phyloP scores from a whole-genome alignment of 2,888 invertebrate species.

The Folsomia candida region DNA sequence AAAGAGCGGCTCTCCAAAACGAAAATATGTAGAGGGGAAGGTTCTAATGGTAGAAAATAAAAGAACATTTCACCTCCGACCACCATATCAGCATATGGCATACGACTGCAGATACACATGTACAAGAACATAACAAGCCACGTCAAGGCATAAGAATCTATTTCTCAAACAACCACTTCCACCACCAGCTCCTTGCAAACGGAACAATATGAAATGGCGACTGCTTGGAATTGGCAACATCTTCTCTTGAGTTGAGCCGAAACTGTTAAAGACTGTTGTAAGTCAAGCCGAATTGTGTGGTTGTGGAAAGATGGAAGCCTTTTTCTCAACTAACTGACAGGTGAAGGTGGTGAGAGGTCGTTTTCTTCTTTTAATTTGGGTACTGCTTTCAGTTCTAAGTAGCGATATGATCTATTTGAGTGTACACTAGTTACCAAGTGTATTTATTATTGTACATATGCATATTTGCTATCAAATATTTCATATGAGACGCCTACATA shows the following conservation, averaged over 20 bases:
- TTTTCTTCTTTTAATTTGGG: not conserved
- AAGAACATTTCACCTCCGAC: not conserved
- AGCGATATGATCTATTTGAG: too few species aligned
- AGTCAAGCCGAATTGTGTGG: constrained; percentile 50
- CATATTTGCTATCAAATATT: too few species aligned
- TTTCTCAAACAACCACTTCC: not conserved
- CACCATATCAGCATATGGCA: constrained; percentile 39
- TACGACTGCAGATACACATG: too few species aligned
- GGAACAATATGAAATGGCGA: too few species aligned
- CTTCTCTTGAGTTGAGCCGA: not conserved
- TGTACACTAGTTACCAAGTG: too few species aligned
- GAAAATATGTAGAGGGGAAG: not conserved
- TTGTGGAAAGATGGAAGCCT: constrained; percentile 45
- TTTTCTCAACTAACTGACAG: constrained; percentile 51
- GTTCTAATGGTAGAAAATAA: not conserved
- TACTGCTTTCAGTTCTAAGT: not conserved
- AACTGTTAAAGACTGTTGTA: constrained; percentile 52
- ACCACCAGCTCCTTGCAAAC: too few species aligned
- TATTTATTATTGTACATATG: too few species aligned
- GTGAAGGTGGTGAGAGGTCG: constrained; percentile 37
- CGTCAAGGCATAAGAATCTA: too few species aligned
- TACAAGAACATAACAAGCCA: not conserved
- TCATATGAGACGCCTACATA: too few species aligned
- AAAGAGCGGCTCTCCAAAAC: not conserved
- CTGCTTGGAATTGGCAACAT: constrained; percentile 7